Evolutionary conservation across 2,797 vertebrate species (phyloP).

Genomic region (Acropternis orthonyx): DNA sequence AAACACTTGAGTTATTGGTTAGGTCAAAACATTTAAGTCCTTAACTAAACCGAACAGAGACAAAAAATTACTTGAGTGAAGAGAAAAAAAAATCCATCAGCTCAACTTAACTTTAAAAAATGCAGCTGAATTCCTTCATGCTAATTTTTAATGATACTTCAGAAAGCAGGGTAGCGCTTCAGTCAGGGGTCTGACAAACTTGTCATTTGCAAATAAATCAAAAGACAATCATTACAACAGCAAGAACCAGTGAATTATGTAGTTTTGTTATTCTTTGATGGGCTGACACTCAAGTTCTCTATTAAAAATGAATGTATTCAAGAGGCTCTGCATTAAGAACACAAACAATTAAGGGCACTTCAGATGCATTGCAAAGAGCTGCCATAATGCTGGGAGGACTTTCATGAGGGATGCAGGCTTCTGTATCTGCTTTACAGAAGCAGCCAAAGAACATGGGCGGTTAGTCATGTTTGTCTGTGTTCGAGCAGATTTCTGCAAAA

Average conservation of each 20-base stretch:
- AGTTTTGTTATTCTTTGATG: slow-evolving; percentile 78
- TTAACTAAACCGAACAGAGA: slow-evolving; percentile 67
- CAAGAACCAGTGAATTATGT: slow-evolving; percentile 72
- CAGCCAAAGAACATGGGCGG: slow-evolving; percentile 61
- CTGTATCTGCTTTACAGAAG: slow-evolving; percentile 57
- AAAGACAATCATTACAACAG: slow-evolving; percentile 75
- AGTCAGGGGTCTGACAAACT: slow-evolving; percentile 72
- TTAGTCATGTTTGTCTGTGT: slow-evolving; percentile 68
- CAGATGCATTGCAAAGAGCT: slow-evolving; percentile 77
- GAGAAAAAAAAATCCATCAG: slow-evolving; percentile 1
- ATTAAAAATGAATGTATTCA: slow-evolving; percentile 85
- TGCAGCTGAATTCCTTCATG: slow-evolving; percentile 70
- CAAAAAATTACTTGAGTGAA: slow-evolving; percentile 34
- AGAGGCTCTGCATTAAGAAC: slow-evolving; percentile 81
- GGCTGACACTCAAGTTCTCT: slow-evolving; percentile 76
- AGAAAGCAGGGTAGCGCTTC: slow-evolving; percentile 69
- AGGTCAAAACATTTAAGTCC: slow-evolving; percentile 76
- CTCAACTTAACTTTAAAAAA: slow-evolving; percentile 69
- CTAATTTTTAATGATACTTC: slow-evolving; percentile 74
- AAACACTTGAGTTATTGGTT: slow-evolving; percentile 67
- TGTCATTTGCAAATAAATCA: slow-evolving; percentile 82
- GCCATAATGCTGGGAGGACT: slow-evolving; percentile 66
- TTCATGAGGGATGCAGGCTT: slow-evolving; percentile 65
- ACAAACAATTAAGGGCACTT: slow-evolving; percentile 84
- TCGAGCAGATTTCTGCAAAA: slow-evolving; percentile 29